These are phyloP conservation scores for Sinhomidia bicolor DNA, from an alignment of 2,888 invertebrate species.

Conservation along the genomic window DNA sequence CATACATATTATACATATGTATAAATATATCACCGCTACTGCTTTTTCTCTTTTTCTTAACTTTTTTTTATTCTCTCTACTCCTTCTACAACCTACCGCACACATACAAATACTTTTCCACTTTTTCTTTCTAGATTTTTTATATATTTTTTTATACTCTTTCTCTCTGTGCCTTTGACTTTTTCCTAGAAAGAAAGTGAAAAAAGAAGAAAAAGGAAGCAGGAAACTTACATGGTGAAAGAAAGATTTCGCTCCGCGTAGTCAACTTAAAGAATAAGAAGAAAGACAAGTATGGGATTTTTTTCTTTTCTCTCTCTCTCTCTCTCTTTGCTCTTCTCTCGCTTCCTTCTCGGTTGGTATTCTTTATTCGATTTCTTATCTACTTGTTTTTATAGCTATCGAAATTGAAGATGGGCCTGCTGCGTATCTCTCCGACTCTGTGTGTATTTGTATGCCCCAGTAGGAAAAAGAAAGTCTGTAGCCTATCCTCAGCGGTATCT, in stretches of 20 bases:
- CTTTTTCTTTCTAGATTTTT: background rate
- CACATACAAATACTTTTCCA: background rate
- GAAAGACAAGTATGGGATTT: slow-evolving; percentile 25
- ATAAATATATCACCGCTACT: background rate
- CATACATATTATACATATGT: too few species aligned
- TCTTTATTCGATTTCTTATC: slow-evolving; percentile 31
- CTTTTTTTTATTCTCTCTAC: background rate
- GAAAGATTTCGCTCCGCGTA: background rate
- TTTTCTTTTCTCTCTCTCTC: background rate
- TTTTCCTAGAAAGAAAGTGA: background rate
- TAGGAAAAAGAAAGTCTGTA: too few species aligned
- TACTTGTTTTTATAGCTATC: slow-evolving; percentile 23
- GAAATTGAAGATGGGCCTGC: background rate
- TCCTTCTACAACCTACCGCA: too few species aligned
- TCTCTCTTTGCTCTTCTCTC: background rate
- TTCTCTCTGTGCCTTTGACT: background rate
- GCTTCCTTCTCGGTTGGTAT: slow-evolving; percentile 1
- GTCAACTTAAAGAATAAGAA: background rate
- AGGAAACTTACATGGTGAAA: background rate
- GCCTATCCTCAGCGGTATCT: background rate
- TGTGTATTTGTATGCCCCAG: too few species aligned
- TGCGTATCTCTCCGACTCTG: too few species aligned
- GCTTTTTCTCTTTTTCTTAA: background rate
- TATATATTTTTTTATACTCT: background rate
- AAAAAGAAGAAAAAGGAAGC: background rate